Evolutionary conservation across 2,888 invertebrate species (phyloP), one percentile per base, ranked within the genome.

Genomic region (Neuroscelio doddi): DNA sequence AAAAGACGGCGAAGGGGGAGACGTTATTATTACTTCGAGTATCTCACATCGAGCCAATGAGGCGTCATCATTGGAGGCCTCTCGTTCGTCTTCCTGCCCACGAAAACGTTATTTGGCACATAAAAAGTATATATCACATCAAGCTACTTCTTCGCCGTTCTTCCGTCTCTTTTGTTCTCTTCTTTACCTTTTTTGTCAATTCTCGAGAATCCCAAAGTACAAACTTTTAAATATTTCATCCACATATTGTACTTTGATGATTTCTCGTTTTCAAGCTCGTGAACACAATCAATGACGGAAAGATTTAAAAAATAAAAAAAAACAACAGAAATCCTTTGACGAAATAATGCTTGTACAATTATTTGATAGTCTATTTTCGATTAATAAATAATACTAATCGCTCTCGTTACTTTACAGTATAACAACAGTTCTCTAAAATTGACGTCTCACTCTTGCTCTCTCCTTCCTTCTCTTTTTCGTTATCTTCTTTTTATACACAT

Each of bases 21-120:
- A 75, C 73, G 69, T 71, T 38, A 17, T 17, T 38, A 16, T 38
- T 16, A 38, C 26, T 36, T 70, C 68, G 69, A 65, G 69, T 71
- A 73, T 74, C 64, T 42, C 50, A 70, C 70, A 70, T 75, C 74
- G 74, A 78, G 77, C 78, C 77, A 78, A 78, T 73, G 72, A 72
- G 72, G 68, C 73, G 73, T 76, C 73, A n/a, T n/a, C n/a, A n/a
- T 72, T 72, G 70, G 71, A 68, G 68, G 73, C 51, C 32, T 67
- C 58, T 51, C 34, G 63, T 69, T 59, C 26, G 55, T 50, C 68
- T 64, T 61, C 71, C 64, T 46, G 71, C 63, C 72, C 76, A 73
- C 77, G 77, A 78, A 79, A 79, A 77, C 80, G 79, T 78, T 83
- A 82, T 83, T 83, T 83, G 83, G 83, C 83, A 83, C 83, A 82